Evolutionary conservation across 2,797 vertebrate genomes (phyloP).

Genomic region (Myotis findleyi): DNA sequence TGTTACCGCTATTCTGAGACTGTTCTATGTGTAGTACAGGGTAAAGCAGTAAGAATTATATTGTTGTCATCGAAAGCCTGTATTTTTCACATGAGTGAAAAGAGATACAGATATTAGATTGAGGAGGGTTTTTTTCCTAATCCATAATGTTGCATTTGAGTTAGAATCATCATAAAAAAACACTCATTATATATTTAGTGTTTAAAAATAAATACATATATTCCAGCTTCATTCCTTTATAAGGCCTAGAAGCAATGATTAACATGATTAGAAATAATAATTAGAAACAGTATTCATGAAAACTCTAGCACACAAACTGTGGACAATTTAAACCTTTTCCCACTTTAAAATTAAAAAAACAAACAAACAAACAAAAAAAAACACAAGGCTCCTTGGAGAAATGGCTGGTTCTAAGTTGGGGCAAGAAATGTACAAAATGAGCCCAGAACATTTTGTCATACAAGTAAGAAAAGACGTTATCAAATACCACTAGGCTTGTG

Average conservation of each 20-base stretch:
- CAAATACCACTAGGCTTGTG: background rate
- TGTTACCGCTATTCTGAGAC: constrained; percentile 32
- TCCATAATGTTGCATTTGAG: background rate
- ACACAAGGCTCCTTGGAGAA: background rate
- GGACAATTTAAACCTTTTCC: background rate
- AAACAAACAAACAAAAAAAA: too few relatives aligned
- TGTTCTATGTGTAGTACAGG: background rate
- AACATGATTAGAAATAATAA: constrained; percentile 47
- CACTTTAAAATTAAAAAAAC: background rate
- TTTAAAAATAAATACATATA: constrained; percentile 14
- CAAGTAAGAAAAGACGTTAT: background rate
- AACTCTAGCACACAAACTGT: background rate
- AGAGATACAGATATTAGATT: constrained; percentile 2
- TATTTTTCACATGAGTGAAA: background rate
- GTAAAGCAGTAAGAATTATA: constrained; percentile 36
- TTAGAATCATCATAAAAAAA: background rate
- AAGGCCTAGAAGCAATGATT: background rate
- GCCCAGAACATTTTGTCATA: background rate
- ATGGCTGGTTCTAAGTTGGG: background rate
- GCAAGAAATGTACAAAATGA: background rate
- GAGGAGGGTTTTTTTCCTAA: background rate
- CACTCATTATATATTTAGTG: background rate
- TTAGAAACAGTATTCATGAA: background rate
- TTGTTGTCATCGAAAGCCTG: background rate
- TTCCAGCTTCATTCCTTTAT: background rate